Evolutionary conservation across 1,140 invertebrate species (phyloP), one percentile per base, ranked within the genome.

Genomic region (Ceratina calcarata): DNA sequence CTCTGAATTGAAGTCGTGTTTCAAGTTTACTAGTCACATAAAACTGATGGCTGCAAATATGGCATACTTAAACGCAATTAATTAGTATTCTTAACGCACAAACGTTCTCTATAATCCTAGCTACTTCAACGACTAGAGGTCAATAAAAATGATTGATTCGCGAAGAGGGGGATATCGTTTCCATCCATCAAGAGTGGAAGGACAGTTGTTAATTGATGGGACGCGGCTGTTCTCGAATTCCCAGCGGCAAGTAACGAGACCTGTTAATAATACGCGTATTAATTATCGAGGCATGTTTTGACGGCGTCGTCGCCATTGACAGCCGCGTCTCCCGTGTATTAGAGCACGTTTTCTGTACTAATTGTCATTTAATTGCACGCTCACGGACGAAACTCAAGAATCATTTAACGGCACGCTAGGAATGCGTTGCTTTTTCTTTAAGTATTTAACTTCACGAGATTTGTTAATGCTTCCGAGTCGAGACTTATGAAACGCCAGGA

Each of bases 361-460:
- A 62, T 67, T 51, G 27, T 24, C 55, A 66, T 79, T 45, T 79
- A 79, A 79, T 79, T 60, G 64, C 72, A 67, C n/a, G 53, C 51
- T 67, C 53, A 71, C 27, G 37, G 15, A 16, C 71, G n/a, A 67
- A 20, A 62, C 62, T 74, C 78, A 37, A 51, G 70, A 74, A 66
- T 58, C 24, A 24, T 55, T 65, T 64, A 78, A 62, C 45, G 20
- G 62, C 51, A 16, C 69, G 10, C 61, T 13, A 49, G 27, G 53
- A 70, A 70, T 15, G 37, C 37, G 16, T 67, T 45, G 37, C 37
- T 12, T 37, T n/a, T 67, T 67, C 22, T 18, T 22, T 22, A 1
- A 3, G 1, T 20, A 10, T 49, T 66, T 67, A 49, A 45, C 65
- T 67, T 3, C 20, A 3, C 10, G 18, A 32, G 13, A 16, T 66